Base-by-base conservation (phyloP, 2,113 vertebrate species). In the Pomatostomus ruficeps region DNA sequence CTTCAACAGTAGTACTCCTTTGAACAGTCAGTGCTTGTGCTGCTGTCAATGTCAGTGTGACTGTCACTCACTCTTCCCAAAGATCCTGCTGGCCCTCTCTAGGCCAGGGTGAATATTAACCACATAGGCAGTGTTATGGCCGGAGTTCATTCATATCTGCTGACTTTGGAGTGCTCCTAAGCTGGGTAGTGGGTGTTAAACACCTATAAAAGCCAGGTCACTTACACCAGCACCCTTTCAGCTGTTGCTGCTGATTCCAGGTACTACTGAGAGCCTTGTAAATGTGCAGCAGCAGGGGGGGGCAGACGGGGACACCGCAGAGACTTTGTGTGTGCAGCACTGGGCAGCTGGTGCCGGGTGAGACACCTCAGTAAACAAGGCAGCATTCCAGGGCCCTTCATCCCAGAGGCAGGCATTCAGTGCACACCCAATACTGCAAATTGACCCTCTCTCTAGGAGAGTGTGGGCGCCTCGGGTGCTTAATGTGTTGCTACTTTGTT, bases 381-480 rank as follows among this genome's bases (percentile, higher is more conserved):
- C 36, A 36, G 24, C 52, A 38, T 74, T 33, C 59, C 54, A 6
- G 28, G 38, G 31, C 26, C 9, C 7, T 49, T 75, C 51, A 65
- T 51, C 54, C 58, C 40, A 63, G 75, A 36, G 15, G 10, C 26
- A 31, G 26, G 18, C 8, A 25, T 40, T 31, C 31, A 36, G 33
- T 29, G 33, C 70, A 51, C 4, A 11, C 22, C 36, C 26, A 52
- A 46, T 24, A 9, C 31, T 48, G 7, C 51, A 83, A 24, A 35
- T 1, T 3, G 35, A 63, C 33, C 2, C 0, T 42, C 5, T 55
- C 38, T 76, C 25, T 45, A 29, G 31, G 25, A 54, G 36, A 35
- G 6, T 23, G 40, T 12, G 40, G 8, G 22, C 2, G 2, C 59
- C 20, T n/a, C 3, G 0, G 18, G 17, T 65, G 62, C 13, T 51